Percentiles rank a stretch among this genome's conserved stretches.
phyloP scores from a whole-genome alignment of 2,888 invertebrate species.

The Drosophila conformis region DNA sequence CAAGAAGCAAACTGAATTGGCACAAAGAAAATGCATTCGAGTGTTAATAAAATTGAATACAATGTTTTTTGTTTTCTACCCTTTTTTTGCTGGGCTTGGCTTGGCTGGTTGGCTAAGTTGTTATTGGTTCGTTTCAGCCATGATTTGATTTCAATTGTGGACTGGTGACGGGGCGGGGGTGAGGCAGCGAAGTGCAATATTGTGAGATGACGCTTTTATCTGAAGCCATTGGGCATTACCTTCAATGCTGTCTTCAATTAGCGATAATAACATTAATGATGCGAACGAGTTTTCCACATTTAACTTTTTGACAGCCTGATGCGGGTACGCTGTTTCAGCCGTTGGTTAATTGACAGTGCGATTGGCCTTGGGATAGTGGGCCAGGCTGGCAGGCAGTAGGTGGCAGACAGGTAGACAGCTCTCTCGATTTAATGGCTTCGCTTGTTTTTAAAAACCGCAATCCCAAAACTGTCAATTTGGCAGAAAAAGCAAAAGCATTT shows the following conservation, averaged over 20 bases:
- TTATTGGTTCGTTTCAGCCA: constrained; percentile 34
- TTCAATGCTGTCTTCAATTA: constrained; percentile 66
- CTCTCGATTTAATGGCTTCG: constrained; percentile 52
- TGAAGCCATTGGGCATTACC: constrained; percentile 43
- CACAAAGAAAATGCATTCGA: constrained; percentile 57
- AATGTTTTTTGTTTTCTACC: constrained; percentile 25
- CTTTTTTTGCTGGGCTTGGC: constrained; percentile 19
- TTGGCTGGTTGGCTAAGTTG: constrained; percentile 20
- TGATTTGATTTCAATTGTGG: constrained; percentile 34
- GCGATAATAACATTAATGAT: constrained; percentile 74
- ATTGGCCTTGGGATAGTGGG: constrained; percentile 53
- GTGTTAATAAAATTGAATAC: constrained; percentile 60
- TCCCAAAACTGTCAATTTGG: constrained; percentile 66
- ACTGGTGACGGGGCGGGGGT: not conserved
- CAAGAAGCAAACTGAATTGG: constrained; percentile 4
- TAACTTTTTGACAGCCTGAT: constrained; percentile 78
- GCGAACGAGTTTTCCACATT: constrained; percentile 75
- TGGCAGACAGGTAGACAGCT: constrained; percentile 38
- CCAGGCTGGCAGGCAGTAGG: constrained; percentile 14
- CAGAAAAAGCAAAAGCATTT: constrained; percentile 55
- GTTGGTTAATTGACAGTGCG: constrained; percentile 70
- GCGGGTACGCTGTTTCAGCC: constrained; percentile 68
- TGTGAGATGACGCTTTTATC: constrained; percentile 20
- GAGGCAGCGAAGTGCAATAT: constrained; percentile 12
- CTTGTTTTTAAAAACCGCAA: constrained; percentile 56